Base-by-base conservation (phyloP, 35 echinoderm and acorn worm species). In the Ptychodera flava region DNA sequence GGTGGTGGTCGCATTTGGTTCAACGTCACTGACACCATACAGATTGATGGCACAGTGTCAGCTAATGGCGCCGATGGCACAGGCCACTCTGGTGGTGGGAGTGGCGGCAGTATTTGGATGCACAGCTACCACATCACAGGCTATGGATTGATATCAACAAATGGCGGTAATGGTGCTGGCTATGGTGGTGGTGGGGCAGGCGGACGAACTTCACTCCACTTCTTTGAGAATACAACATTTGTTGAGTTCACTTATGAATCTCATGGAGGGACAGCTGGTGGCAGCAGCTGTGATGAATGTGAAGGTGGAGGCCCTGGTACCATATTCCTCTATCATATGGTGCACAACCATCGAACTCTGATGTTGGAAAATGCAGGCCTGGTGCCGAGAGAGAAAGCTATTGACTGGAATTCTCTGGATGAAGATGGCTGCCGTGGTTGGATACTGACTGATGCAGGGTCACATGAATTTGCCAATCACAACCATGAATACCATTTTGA, bases 61-160 rank as follows among this genome's bases (percentile, higher is more conserved):
- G 80, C 91, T 16, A 88, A 93, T 91, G 94, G 94, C 37, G 75
- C 29, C 16, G 94, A 78, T 36, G 86, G 78, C 35, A 79, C 15
- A 0, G 35, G 32, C 35, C 33, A 78, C 31, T 79, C 45, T 90
- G 92, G 92, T 10, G 94, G 94, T 35, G 94, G 94, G 0, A 97
- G 94, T 88, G 94, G 91, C 27, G 94, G 94, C 28, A 97, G 94
- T 78, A 97, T 97, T 15, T 97, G 94, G 94, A 97, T 97, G 94
- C 89, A 97, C 76, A 92, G 91, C 82, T 87, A 93, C 75, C 81
- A 79, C 16, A 97, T 97, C 76, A 97, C 90, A 85, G 94, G 94
- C 6, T 97, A 97, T 79, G 94, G 94, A 38, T 85, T 88, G 0
- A 97, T 97, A 36, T 76, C 88, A 34, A 77, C 89, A 34, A 97